Evolutionary conservation across 1,140 invertebrate genomes (phyloP).

Genomic region (Piezodorus guildinii): DNA sequence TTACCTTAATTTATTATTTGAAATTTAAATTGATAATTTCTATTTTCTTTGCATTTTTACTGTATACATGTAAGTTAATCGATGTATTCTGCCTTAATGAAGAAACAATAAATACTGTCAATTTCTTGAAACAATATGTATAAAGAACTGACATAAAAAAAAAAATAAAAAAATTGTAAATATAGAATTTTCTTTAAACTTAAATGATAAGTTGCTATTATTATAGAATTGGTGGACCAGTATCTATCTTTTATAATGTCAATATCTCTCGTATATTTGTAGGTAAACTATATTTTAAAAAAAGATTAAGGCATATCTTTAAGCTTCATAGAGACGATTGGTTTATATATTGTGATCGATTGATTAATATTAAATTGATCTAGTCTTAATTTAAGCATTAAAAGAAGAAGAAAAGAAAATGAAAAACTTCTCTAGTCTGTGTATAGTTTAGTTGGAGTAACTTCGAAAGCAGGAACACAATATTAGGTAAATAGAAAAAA

Average conservation of each 20-base stretch:
- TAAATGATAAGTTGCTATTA: background rate
- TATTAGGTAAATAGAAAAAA: too few species aligned
- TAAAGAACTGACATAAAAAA: conserved; percentile 2
- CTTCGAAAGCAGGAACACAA: too few species aligned
- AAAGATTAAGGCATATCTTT: conserved; percentile 1
- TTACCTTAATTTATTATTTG: background rate
- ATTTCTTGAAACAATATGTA: conserved; percentile 7
- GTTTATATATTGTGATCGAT: background rate
- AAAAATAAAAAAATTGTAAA: background rate
- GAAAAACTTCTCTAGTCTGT: too few species aligned
- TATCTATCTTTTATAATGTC: background rate
- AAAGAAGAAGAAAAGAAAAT: too few species aligned
- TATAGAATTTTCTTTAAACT: background rate
- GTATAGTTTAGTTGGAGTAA: too few species aligned
- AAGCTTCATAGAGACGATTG: too few species aligned
- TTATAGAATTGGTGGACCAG: conserved; percentile 13
- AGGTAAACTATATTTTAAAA: background rate
- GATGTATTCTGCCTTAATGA: conserved; percentile 1
- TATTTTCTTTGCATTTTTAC: too few species aligned
- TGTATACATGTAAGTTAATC: too few species aligned
- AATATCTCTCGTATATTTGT: background rate
- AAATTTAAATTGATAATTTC: background rate
- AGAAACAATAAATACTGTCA: conserved; percentile 13
- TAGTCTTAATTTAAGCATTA: too few species aligned
- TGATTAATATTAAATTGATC: background rate